phyloP scores from a whole-genome alignment of 2,113 vertebrate genomes.

The Vanacampus margaritifer region DNA sequence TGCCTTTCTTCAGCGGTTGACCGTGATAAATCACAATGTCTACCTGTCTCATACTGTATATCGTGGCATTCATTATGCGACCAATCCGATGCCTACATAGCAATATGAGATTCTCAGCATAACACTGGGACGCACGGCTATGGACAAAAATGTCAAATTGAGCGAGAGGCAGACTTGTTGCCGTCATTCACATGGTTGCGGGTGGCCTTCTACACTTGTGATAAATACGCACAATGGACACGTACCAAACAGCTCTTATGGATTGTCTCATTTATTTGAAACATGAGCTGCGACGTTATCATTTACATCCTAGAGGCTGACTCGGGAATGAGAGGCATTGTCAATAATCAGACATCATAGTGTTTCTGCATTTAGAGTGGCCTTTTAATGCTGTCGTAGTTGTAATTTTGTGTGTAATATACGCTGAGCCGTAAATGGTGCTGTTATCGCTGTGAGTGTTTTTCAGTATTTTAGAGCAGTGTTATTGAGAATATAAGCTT shows the following conservation, averaged over 20 bases:
- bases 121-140: slow-evolving; percentile 37
- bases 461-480: not conserved
- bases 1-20: not conserved
- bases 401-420: slow-evolving; percentile 17
- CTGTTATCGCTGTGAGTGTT: not conserved
- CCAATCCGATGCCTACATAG: not conserved
- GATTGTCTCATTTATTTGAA: slow-evolving; percentile 49
- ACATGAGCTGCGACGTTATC: slow-evolving; percentile 44
- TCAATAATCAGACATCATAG: slow-evolving; percentile 31
- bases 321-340: slow-evolving; percentile 12
- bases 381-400: slow-evolving; percentile 10
- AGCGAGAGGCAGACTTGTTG: slow-evolving; percentile 64
- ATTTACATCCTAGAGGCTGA: slow-evolving; percentile 38
- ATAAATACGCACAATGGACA: not conserved
- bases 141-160: slow-evolving; percentile 61
- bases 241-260: slow-evolving; percentile 29
- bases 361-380: slow-evolving; percentile 25
- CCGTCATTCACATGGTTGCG: slow-evolving; percentile 41
- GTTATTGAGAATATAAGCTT: not conserved
- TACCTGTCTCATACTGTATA: not conserved
- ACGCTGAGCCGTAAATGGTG: slow-evolving; percentile 6
- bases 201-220: slow-evolving; percentile 28
- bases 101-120: not conserved
- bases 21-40: not conserved
- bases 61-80: not conserved